Evolutionary conservation across 2,113 vertebrate species (phyloP).

Genomic region (Percopsis transmontana): DNA sequence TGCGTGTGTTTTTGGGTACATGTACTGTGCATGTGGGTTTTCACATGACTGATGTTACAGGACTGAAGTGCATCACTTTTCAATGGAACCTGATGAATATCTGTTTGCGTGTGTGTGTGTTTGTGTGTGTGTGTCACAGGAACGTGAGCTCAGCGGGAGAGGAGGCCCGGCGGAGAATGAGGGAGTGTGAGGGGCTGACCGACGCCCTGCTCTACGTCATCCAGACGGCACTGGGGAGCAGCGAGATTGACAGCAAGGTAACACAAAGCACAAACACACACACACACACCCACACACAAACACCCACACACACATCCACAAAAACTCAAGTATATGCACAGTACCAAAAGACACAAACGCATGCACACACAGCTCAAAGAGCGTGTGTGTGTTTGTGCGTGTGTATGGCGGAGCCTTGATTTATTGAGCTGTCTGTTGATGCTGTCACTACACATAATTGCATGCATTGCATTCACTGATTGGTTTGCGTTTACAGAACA

Average conservation of each 20-base stretch:
- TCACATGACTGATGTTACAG: neutral
- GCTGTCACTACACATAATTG: neutral
- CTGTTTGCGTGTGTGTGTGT: conserved; percentile 6
- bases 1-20: neutral
- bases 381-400: neutral
- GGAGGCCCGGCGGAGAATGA: conserved; percentile 95
- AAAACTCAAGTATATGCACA: neutral
- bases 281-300: neutral
- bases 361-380: neutral
- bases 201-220: conserved; percentile 96
- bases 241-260: conserved; percentile 99
- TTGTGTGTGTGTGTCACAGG: conserved; percentile 72
- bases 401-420: neutral
- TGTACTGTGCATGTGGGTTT: neutral
- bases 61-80: neutral
- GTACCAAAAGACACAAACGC: neutral
- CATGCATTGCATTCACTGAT: too few relatives aligned
- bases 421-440: neutral
- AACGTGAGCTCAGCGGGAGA: conserved; percentile 99
- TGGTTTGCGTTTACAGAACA: too few relatives aligned
- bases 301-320: neutral
- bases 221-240: conserved; percentile 96
- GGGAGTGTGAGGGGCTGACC: conserved; percentile 97
- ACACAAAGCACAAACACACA: neutral
- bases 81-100: conserved; percentile 5